phyloP scores from a whole-genome alignment of 2,888 invertebrate species.

The Cylloceria caligata region DNA sequence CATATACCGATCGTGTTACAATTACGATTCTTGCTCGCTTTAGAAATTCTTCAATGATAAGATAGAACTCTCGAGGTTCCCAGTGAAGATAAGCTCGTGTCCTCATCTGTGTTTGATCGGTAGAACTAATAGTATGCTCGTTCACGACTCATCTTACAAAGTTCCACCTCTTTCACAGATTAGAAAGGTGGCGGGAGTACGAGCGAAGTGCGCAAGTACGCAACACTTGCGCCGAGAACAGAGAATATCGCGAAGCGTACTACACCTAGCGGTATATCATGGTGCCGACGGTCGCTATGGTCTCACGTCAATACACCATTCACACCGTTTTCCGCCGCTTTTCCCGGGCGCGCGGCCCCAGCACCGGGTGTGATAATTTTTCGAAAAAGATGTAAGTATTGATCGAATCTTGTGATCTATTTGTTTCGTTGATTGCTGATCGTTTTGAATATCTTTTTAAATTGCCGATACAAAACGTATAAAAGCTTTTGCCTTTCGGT shows the following conservation, averaged over 20 bases:
- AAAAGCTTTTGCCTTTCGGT: constrained; percentile 31
- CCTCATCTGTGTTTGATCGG: constrained; percentile 55
- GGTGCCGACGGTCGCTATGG: constrained; percentile 77
- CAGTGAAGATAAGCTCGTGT: constrained; percentile 22
- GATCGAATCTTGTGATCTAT: not conserved
- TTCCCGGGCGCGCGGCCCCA: constrained; percentile 68
- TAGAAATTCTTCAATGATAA: not conserved
- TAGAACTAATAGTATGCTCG: constrained; percentile 35
- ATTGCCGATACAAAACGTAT: not conserved
- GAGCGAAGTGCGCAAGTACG: constrained; percentile 65
- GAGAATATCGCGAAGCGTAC: constrained; percentile 49
- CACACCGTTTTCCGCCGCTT: constrained; percentile 68
- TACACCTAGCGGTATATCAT: constrained; percentile 68
- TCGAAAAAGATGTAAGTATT: constrained; percentile 73
- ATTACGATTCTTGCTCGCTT: no score
- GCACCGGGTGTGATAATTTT: constrained; percentile 61
- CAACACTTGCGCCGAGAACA: constrained; percentile 55
- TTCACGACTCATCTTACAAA: no score
- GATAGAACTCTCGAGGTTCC: not conserved
- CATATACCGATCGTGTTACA: no score
- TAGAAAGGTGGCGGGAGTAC: not conserved
- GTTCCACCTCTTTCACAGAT: not conserved
- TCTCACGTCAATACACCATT: constrained; percentile 74
- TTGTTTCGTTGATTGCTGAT: not conserved
- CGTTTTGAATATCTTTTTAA: not conserved